Evolutionary conservation across 2,888 invertebrate species (phyloP), one percentile per base, ranked within the genome.

Genomic region (Caenorhabditis macrosperma): DNA sequence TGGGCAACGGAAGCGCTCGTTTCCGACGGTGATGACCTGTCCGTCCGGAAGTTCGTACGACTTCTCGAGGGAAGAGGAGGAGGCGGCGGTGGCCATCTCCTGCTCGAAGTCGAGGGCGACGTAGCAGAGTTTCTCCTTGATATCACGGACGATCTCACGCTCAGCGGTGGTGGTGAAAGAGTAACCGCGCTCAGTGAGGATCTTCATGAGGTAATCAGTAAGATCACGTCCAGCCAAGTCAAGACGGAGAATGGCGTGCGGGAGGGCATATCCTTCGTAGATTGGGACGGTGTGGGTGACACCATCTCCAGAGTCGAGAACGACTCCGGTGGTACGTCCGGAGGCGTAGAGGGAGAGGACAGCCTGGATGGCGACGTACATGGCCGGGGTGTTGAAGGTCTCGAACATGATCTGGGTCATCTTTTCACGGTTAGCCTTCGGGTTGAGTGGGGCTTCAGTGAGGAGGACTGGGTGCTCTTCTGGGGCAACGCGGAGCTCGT

Each of bases 21-120:
- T 87, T 71, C 86, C 85, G 82, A 86, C 80, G 66, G 83, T 82
- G 81, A 85, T 85, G 75, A 95, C n/a, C n/a, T n/a, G n/a, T n/a
- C n/a, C n/a, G n/a, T n/a, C n/a, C n/a, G n/a, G n/a, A n/a, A n/a
- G n/a, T n/a, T n/a, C n/a, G n/a, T n/a, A n/a, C n/a, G n/a, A n/a
- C n/a, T n/a, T n/a, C n/a, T n/a, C n/a, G n/a, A n/a, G n/a, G n/a
- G n/a, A n/a, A n/a, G n/a, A 95, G 92, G 95, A 95, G 91, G 95
- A 94, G 91, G 95, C 95, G 83, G 95, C 95, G 92, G 95, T 95
- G 92, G 95, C 79, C 95, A 95, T 95, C 93, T 95, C 95, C 74
- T 97, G 96, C 91, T 98, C 98, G 82, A 99, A 94, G 91, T 99
- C 96, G 91, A 99, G 98, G 10, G 97, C 98, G 90, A 98, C 96